Conservation (phyloP, 2,797 vertebrate genomes). For the Sebastes steindachneri region DNA sequence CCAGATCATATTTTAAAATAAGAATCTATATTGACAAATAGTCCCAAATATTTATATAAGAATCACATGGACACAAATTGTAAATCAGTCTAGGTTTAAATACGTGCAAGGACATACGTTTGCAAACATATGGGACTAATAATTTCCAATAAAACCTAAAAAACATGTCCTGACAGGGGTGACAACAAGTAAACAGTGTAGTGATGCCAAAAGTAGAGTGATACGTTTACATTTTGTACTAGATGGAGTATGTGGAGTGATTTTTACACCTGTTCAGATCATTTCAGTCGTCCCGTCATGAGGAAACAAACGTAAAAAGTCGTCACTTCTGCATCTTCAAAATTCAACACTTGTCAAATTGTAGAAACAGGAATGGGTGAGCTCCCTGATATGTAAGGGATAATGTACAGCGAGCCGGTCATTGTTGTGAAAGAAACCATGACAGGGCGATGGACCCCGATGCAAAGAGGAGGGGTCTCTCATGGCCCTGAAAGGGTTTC, state of each 20-base stretch:
- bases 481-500: too few species aligned
- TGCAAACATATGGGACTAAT: not conserved
- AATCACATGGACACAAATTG: not conserved
- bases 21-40: not conserved
- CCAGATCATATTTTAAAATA: not conserved
- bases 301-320: not conserved
- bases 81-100: not conserved
- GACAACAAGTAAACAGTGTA: not conserved
- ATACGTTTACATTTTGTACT: not conserved
- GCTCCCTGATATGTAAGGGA: too few species aligned
- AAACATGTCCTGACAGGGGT: not conserved
- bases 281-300: not conserved
- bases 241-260: not conserved
- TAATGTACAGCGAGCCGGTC: too few species aligned
- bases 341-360: too few species aligned
- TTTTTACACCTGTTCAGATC: not conserved
- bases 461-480: too few species aligned
- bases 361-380: too few species aligned
- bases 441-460: too few species aligned
- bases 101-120: not conserved
- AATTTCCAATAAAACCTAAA: not conserved
- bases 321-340: too few species aligned
- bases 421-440: too few species aligned
- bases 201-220: not conserved
- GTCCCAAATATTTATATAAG: not conserved